Evolutionary conservation across 2,888 invertebrate genomes (phyloP), one percentile per base, ranked within the genome.

Genomic region (Cataglyphis livida): DNA sequence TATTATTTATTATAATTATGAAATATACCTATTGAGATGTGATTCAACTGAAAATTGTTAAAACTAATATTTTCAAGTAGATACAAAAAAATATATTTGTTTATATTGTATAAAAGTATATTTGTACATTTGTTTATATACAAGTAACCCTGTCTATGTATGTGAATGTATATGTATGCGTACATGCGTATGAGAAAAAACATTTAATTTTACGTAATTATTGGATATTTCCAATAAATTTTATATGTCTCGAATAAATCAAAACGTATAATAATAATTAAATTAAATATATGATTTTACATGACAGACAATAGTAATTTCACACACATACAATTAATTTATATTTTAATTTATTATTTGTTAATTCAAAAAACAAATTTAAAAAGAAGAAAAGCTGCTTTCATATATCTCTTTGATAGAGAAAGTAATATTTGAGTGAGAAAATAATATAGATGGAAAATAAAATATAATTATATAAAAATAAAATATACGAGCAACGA

Each of bases 401-500:
- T 64, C 3, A 12, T 28, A 28, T 28, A 28, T 64, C 12, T n/a
- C 10, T 51, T 51, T 51, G n/a, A 35, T 25, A 18, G 18, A 65
- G 18, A 65, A 25, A 38, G 18, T 2, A 41, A 28, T 28, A 28
- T 28, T 28, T 28, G 28, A 28, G 6, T 10, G 6, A 57, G 57
- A 12, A 6, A n/a, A 0, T 44, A 44, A 15, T 15, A 15, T n/a
- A 28, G 15, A 62, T 61, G 21, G 15, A 15, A 61, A 15, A 48
- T 7, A 2, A 64, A 21, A 15, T 48, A 10, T 21, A 32, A 32
- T 25, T 66, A 41, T 65, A 65, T 38, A 25, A 25, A 66, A 54
- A 76, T 65, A n/a, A n/a, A 65, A 41, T 54, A 15, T n/a, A 32
- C 44, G 59, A 35, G 44, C 32, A 25, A 41, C 15, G 35, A 76